These are phyloP conservation scores for Colinus virginianus DNA, from an alignment of 2,113 vertebrate genomes.

Conservation along the genomic window DNA sequence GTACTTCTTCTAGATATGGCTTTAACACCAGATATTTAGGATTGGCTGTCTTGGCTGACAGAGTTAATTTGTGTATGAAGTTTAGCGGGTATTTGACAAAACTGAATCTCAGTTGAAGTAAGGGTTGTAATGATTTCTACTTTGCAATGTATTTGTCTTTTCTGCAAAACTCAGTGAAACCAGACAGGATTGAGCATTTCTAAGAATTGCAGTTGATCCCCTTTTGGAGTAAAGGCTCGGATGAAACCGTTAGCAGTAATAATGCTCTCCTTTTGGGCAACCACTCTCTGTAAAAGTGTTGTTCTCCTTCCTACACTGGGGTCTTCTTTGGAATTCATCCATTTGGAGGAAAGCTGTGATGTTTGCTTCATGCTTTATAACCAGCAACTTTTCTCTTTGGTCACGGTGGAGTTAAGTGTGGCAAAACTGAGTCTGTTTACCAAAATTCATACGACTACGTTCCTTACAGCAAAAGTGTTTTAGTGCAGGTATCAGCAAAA, in stretches of 20 bases:
- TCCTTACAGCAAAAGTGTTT: neutral
- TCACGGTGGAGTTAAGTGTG: neutral
- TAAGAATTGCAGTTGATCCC: neutral
- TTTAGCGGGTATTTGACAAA: neutral
- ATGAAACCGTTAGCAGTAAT: neutral
- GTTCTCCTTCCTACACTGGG: neutral
- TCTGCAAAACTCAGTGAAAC: neutral
- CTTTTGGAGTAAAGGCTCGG: neutral
- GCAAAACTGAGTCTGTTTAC: neutral
- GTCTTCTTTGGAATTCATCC: neutral
- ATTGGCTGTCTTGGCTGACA: neutral
- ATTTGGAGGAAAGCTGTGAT: neutral
- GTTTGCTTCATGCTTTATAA: constrained; percentile 31
- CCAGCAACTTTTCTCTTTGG: constrained; percentile 4
- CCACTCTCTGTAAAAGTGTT: neutral
- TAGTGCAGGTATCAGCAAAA: neutral
- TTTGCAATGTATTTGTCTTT: neutral
- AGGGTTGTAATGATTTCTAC: neutral
- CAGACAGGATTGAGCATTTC: accelerated
- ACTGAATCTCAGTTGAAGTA: neutral
- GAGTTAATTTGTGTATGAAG: neutral
- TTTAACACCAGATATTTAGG: neutral
- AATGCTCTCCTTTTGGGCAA: neutral
- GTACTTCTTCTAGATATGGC: neutral
- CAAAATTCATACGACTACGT: neutral